Percentiles rank a stretch among this genome's conserved stretches.
Evolutionary conservation across 2,113 vertebrate species (phyloP).

Genomic region (Cheirogaleus medius): DNA sequence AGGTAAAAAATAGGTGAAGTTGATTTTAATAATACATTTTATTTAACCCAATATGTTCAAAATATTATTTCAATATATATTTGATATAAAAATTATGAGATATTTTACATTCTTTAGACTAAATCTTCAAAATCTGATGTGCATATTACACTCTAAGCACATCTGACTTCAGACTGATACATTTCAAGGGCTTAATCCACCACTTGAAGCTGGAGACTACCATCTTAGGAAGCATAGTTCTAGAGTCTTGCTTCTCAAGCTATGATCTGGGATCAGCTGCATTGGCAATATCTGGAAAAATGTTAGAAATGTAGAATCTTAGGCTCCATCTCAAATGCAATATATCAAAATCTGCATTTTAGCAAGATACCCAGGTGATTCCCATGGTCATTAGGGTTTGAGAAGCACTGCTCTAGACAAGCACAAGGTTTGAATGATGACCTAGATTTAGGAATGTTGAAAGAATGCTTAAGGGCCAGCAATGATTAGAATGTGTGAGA

Average conservation of each 20-base stretch:
- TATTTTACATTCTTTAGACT: not conserved
- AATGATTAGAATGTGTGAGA: not conserved
- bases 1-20: not conserved
- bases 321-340: not conserved
- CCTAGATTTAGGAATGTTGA: not conserved
- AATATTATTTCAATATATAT: conserved; percentile 1
- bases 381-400: not conserved
- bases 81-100: not conserved
- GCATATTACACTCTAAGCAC: not conserved
- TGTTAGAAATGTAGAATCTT: not conserved
- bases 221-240: not conserved
- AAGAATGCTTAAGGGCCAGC: not conserved
- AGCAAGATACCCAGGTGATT: not conserved
- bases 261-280: not conserved
- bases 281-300: not conserved
- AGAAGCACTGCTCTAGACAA: not conserved
- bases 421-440: not conserved
- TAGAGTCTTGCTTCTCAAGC: not conserved
- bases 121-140: not conserved
- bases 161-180: not conserved
- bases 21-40: not conserved
- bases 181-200: not conserved
- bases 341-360: not conserved
- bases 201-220: not conserved
- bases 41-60: not conserved